Base-by-base conservation (phyloP, 2,113 vertebrate species). In the Cottus gobio region DNA sequence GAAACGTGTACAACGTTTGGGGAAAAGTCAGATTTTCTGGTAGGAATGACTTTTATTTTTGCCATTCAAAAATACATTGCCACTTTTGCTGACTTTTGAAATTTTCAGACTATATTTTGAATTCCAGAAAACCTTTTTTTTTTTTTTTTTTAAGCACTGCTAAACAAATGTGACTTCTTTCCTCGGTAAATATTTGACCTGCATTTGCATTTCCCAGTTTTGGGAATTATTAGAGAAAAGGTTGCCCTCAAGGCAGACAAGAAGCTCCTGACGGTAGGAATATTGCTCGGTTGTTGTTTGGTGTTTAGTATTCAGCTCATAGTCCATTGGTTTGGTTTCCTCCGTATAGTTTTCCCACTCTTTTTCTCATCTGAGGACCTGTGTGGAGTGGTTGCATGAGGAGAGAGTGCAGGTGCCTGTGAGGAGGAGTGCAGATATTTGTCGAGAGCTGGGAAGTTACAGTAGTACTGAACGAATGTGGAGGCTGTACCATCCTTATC, bases 11-110 rank as follows among this genome's bases (percentile, higher is more conserved):
- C 93, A 97, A 97, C 81, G 93, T 99, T 84, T 93, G 95, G 93
- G 98, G 97, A 68, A 97, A 95, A 95, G 95, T 98, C 60, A 63
- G 90, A 62, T 99, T 99, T 90, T 97, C 96, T 94, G 97, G 98
- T 99, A 97, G 93, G 90, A 54, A 63, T 37, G n/a, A 7, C 16
- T 37, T 24, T 70, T n/a, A 36, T 16, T 42, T 50, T 54, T 30
- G 7, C 26, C 22, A n/a, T 30, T 57, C 1, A 70, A 12, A 52
- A 48, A 48, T 44, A 60, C 37, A 66, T 31, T 37, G 16, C 39
- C 37, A 42, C 4, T 60, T 63, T 64, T 84, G 0, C 62, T 44
- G 16, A 79, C 39, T 12, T 57, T 52, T 20, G 2, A 24, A 15
- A 26, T 18, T 86, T 74, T 46, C 75, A 66, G 71, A 69, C 46